Conservation (phyloP, 2,113 vertebrate species). For the Periophthalmus modestus region DNA sequence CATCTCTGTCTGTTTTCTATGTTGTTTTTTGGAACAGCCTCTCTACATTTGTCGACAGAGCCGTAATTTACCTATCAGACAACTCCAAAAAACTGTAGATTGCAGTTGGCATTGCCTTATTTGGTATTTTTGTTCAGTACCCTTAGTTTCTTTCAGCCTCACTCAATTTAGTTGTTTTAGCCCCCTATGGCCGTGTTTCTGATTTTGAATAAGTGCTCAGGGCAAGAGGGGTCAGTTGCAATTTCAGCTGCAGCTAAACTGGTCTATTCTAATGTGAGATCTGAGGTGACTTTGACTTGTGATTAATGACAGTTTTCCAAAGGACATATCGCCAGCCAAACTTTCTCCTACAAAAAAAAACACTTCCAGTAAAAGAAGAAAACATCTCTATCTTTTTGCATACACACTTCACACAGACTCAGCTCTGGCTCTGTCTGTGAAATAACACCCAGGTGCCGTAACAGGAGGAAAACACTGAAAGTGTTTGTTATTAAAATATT, state of each 20-base stretch:
- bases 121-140: constrained; percentile 56
- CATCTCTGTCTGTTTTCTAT: constrained; percentile 2
- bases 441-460: constrained; percentile 65
- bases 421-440: constrained; percentile 48
- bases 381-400: constrained; percentile 62
- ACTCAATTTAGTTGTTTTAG: constrained; percentile 73
- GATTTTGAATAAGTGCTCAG: constrained; percentile 77
- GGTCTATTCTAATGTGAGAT: constrained; percentile 74
- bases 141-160: constrained; percentile 66
- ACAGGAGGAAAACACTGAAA: constrained; percentile 68
- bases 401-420: constrained; percentile 24
- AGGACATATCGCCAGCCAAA: constrained; percentile 70
- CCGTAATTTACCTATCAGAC: constrained; percentile 56
- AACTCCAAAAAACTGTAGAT: constrained; percentile 57
- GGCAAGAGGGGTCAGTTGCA: constrained; percentile 71
- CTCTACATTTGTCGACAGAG: constrained; percentile 50
- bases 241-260: constrained; percentile 73
- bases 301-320: constrained; percentile 76
- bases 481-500: constrained; percentile 78
- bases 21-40: constrained; percentile 30
- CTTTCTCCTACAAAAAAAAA: constrained; percentile 66
- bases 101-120: constrained; percentile 60
- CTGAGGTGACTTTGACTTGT: constrained; percentile 78
- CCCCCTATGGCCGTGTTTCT: constrained; percentile 68
- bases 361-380: constrained; percentile 63